These are phyloP conservation scores for Trachelus troglodyta DNA, from an alignment of 2,888 invertebrate species.

Conservation along the genomic window DNA sequence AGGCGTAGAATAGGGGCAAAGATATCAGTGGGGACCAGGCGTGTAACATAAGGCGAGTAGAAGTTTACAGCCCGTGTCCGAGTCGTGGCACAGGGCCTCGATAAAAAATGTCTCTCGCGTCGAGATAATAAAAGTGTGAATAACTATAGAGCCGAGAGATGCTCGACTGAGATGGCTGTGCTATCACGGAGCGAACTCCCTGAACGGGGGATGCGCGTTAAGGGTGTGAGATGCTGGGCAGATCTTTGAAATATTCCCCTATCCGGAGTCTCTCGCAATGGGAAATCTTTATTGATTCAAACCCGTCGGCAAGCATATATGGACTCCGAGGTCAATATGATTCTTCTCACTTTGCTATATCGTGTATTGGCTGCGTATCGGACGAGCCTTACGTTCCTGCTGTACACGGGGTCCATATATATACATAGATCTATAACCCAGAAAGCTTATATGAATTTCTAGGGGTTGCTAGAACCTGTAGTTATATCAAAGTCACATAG, in stretches of 20 bases:
- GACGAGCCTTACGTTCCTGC: background rate
- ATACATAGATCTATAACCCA: background rate
- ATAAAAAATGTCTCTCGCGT: slow-evolving; percentile 58
- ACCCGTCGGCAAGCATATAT: slow-evolving; percentile 49
- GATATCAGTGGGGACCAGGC: slow-evolving; percentile 23
- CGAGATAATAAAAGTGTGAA: slow-evolving; percentile 62
- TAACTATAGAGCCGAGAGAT: slow-evolving; percentile 36
- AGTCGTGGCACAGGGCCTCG: slow-evolving; percentile 43
- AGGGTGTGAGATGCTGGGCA: slow-evolving; percentile 33
- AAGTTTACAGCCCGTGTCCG: slow-evolving; percentile 57
- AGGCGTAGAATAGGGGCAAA: background rate
- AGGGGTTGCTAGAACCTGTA: background rate
- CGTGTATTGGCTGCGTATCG: background rate
- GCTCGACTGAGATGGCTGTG: background rate
- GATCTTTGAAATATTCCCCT: slow-evolving; percentile 60
- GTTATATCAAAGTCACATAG: background rate
- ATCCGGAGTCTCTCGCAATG: slow-evolving; percentile 48
- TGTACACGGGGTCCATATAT: background rate
- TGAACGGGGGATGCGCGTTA: slow-evolving; percentile 13
- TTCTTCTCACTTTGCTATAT: slow-evolving; percentile 33
- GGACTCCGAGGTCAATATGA: slow-evolving; percentile 56
- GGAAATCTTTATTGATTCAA: slow-evolving; percentile 64
- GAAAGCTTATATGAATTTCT: background rate
- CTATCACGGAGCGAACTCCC: background rate
- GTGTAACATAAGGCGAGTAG: slow-evolving; percentile 30